Percentiles rank a stretch among this genome's conserved stretches.
Conservation (phyloP, 2,888 invertebrate species). For the Campoplex nolae region DNA sequence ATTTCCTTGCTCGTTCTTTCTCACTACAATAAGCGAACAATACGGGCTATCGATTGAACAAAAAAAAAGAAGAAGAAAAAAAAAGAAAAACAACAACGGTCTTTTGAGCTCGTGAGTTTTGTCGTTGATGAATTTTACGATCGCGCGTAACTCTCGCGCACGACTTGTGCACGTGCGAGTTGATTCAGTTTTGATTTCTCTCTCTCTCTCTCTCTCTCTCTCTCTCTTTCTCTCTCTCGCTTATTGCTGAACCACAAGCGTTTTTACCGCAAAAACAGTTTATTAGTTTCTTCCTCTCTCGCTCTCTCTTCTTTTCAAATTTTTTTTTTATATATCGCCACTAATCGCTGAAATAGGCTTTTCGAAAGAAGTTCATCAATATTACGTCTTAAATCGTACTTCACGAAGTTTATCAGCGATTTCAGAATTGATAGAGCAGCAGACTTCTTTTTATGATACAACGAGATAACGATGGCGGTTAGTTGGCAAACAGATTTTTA, state of each 20-base stretch:
- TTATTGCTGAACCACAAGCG: slow-evolving; percentile 25
- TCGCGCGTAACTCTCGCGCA: slow-evolving; percentile 62
- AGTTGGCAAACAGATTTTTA: no score
- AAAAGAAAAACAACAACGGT: slow-evolving; percentile 42
- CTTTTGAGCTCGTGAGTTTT: slow-evolving; percentile 52
- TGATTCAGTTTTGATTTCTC: slow-evolving; percentile 32
- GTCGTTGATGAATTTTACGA: slow-evolving; percentile 65
- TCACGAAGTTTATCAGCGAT: neutral
- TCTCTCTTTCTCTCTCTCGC: slow-evolving; percentile 30
- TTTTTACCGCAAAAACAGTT: slow-evolving; percentile 31
- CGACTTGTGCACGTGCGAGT: slow-evolving; percentile 62
- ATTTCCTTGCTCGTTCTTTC: slow-evolving; percentile 56
- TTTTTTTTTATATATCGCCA: neutral
- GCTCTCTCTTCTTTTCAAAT: slow-evolving; percentile 3
- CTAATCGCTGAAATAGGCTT: neutral
- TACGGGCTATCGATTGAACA: slow-evolving; percentile 16
- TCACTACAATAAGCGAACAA: slow-evolving; percentile 28
- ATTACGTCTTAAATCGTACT: neutral
- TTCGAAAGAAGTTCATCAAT: neutral
- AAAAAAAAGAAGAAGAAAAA: slow-evolving; percentile 11
- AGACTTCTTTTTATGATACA: neutral
- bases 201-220: slow-evolving; percentile 12
- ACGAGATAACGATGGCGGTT: neutral
- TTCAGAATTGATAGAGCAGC: neutral
- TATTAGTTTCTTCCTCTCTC: slow-evolving; percentile 32